Conservation (phyloP, 2,113 vertebrate species). For the Willisornis vidua region DNA sequence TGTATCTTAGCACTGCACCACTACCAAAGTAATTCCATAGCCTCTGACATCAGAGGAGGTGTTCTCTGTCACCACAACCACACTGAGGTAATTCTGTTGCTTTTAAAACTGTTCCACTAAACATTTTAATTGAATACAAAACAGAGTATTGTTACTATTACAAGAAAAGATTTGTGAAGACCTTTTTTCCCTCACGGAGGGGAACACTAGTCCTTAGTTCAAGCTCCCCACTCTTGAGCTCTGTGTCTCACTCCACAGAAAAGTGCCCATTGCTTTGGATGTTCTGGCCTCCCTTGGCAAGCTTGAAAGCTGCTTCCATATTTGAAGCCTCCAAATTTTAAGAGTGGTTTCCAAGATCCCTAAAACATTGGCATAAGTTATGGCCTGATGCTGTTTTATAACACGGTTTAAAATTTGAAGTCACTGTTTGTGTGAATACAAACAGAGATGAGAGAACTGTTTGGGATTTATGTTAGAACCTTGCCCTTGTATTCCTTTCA, state of each 20-base stretch:
- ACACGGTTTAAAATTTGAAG: neutral
- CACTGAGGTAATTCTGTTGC: neutral
- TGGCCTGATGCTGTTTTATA: neutral
- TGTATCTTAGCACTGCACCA: neutral
- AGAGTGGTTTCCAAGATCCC: neutral
- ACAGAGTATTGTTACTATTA: neutral
- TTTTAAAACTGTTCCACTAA: neutral
- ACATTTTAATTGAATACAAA: neutral
- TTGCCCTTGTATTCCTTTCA: neutral
- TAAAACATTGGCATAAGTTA: neutral
- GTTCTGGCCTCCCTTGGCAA: neutral
- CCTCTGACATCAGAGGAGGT: neutral
- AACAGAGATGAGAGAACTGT: neutral
- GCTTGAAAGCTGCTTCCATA: neutral
- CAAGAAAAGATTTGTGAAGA: neutral
- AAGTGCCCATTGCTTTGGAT: neutral
- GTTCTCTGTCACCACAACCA: neutral
- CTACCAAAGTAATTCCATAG: neutral
- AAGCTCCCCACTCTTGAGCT: neutral
- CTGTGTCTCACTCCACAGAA: neutral
- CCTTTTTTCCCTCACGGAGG: neutral
- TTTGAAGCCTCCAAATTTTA: neutral
- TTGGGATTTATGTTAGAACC: neutral
- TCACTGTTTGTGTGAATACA: neutral
- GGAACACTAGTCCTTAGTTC: neutral